Conservation (phyloP, 2,888 invertebrate species). For the Augiades crinisus region DNA sequence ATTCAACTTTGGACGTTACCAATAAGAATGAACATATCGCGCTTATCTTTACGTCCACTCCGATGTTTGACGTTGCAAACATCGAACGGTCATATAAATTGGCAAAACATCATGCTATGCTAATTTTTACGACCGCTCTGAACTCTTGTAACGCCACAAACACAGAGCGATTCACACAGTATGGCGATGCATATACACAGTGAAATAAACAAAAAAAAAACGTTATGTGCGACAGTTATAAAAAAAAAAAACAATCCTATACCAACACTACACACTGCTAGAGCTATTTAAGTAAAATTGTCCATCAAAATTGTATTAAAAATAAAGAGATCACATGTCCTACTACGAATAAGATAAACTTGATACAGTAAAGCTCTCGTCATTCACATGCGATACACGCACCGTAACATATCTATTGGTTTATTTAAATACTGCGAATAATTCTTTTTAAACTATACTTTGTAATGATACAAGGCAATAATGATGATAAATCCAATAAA, state of each 20-base stretch:
- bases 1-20: slow-evolving; percentile 57
- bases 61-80: too few relatives aligned
- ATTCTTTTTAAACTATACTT: slow-evolving; percentile 17
- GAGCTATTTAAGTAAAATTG: slow-evolving; percentile 78
- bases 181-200: slow-evolving; percentile 24
- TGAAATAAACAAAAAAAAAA: slow-evolving; percentile 50
- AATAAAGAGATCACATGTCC: slow-evolving; percentile 78
- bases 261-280: slow-evolving; percentile 64
- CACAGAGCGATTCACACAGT: too few relatives aligned
- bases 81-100: too few relatives aligned
- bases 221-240: slow-evolving; percentile 56
- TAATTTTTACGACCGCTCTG: too few relatives aligned
- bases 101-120: too few relatives aligned
- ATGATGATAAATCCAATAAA: slow-evolving; percentile 7
- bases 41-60: too few relatives aligned
- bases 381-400: slow-evolving; percentile 59
- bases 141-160: too few relatives aligned
- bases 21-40: slow-evolving; percentile 39
- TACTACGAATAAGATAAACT: slow-evolving; percentile 73
- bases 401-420: slow-evolving; percentile 49
- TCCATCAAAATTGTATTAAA: slow-evolving; percentile 78
- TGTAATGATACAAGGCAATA: slow-evolving; percentile 15
- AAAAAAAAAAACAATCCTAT: slow-evolving; percentile 42
- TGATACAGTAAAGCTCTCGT: slow-evolving; percentile 72
- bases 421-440: slow-evolving; percentile 49